phyloP scores from a whole-genome alignment of 2,888 invertebrate species.

The Chrysotoxum bicinctum region DNA sequence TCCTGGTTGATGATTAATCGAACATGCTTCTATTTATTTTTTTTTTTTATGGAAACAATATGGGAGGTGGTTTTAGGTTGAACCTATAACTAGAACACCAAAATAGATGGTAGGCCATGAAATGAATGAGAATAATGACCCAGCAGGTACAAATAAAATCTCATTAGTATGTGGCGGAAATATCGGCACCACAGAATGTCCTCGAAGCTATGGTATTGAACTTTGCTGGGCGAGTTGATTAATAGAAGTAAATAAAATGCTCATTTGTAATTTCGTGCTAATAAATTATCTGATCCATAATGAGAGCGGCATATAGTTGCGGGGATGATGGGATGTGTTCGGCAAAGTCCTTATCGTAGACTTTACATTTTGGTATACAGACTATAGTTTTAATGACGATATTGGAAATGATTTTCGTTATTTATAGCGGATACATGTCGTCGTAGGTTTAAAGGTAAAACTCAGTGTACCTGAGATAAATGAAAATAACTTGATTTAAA shows the following conservation, averaged over 20 bases:
- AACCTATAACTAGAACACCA: not conserved
- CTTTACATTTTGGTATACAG: not conserved
- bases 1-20: constrained; percentile 43
- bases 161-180: constrained; percentile 36
- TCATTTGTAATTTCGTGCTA: constrained; percentile 59
- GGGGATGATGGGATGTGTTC: not conserved
- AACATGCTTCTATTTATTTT: constrained; percentile 5
- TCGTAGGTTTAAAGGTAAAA: no score
- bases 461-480: no score
- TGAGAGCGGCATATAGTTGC: not conserved
- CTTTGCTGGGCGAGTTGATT: constrained; percentile 37
- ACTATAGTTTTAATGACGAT: no score
- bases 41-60: not conserved
- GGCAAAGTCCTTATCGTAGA: not conserved
- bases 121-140: constrained; percentile 47
- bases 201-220: constrained; percentile 6
- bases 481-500: no score
- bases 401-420: no score
- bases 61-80: not conserved
- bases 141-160: constrained; percentile 57
- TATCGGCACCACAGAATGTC: constrained; percentile 7
- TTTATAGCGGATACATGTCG: no score
- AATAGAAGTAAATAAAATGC: constrained; percentile 59
- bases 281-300: constrained; percentile 48
- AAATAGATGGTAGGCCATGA: constrained; percentile 23